Base-by-base conservation (phyloP, 2,888 invertebrate species). In the Tigriopus californicus region DNA sequence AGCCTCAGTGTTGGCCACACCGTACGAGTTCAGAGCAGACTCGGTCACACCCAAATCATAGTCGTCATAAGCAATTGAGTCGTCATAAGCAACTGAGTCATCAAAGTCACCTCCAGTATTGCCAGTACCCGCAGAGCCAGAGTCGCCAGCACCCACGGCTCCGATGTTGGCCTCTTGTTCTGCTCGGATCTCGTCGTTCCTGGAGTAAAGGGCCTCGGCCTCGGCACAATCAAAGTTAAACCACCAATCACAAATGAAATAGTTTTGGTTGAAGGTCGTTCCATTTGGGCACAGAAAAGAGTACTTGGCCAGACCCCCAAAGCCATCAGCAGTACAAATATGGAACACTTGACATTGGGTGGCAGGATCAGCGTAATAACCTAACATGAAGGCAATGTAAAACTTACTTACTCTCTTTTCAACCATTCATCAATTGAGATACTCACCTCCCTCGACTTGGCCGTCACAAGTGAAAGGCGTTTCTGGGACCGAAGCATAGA, bases 221-320 rank as follows among this genome's bases (percentile, higher is more conserved):
- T 47, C 47, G 48, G 58, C n/a, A 49, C 58, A 58, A 33, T 58
- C 58, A 49, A 58, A 58, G 58, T 58, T 58, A 48, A 58, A 58
- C 58, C 58, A 58, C 58, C 58, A 58, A 46, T 58, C 58, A 49
- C 58, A 58, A 48, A 58, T 58, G 40, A 58, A 58, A 49, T 58
- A 58, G 58, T 58, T 58, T 47, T 58, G 58, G 48, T 58, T 58
- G 40, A 58, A 58, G 20, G 49, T 41, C 18, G 58, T 58, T 5
- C 58, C 58, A 18, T 58, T 58, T 33, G 58, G 58, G 40, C 58
- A 58, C 48, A 58, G 48, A 49, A 58, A 58, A 2, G 46, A 46
- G 11, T 58, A 58, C 33, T 58, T 58, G 58, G 58, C 47, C 8
- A 58, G 58, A 6, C 58, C 49, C 13, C 58, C 58, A 33, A 24